These are phyloP conservation scores for Microcebus griseorufus DNA, from an alignment of 2,113 vertebrate genomes.

Conservation along the genomic window DNA sequence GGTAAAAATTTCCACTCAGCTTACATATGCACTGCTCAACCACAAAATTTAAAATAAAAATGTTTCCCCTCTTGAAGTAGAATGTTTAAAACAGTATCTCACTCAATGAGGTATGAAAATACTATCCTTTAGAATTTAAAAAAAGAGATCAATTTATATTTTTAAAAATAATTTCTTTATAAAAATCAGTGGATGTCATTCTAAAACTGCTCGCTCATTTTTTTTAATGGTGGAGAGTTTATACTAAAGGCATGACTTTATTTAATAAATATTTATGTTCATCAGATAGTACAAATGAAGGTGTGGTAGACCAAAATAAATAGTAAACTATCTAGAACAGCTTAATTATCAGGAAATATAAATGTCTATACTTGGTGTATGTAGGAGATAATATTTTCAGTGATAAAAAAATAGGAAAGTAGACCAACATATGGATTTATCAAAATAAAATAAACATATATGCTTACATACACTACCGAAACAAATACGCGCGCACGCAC, in stretches of 20 bases:
- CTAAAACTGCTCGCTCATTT: neutral
- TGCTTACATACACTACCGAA: too few species aligned
- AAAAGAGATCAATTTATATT: neutral
- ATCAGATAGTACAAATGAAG: neutral
- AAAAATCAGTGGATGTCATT: neutral
- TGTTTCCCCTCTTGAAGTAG: neutral
- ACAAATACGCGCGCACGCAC: neutral
- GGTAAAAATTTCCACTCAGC: neutral
- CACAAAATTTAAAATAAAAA: neutral
- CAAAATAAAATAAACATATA: neutral
- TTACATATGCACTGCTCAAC: neutral
- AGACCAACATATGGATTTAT: neutral
- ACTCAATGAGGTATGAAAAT: neutral
- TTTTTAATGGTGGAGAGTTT: neutral
- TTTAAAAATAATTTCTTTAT: neutral
- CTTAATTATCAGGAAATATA: neutral
- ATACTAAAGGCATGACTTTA: neutral
- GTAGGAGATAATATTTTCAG: neutral
- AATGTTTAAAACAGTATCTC: neutral
- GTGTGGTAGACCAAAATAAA: neutral
- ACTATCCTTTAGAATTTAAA: neutral
- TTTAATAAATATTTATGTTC: neutral
- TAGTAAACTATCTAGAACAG: neutral
- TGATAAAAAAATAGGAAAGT: neutral
- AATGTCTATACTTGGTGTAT: neutral